These are phyloP conservation scores for Dromiciops gliroides DNA, from an alignment of 2,113 vertebrate genomes.

Conservation along the genomic window DNA sequence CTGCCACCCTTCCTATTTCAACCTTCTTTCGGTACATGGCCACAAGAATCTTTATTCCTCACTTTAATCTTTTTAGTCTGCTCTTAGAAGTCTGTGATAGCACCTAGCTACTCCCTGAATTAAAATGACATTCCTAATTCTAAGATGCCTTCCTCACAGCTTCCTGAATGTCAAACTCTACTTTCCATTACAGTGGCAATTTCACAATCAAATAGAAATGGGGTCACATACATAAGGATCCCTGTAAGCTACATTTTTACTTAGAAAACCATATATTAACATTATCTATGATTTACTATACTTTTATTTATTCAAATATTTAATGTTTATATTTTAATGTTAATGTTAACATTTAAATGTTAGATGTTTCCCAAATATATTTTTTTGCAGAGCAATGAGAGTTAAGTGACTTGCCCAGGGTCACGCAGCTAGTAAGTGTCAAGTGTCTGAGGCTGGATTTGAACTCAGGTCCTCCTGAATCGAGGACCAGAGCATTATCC, in stretches of 20 bases:
- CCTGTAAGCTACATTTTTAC: background rate
- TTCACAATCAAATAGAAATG: background rate
- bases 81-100: constrained; percentile 60
- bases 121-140: background rate
- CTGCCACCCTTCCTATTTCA: constrained; percentile 69
- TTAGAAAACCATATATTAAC: background rate
- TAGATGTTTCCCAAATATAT: too few relatives aligned
- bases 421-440: too few relatives aligned
- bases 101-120: background rate
- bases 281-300: background rate
- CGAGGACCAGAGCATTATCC: too few relatives aligned
- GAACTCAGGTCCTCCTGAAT: too few relatives aligned
- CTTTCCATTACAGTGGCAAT: background rate
- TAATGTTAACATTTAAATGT: too few relatives aligned
- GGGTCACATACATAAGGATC: background rate
- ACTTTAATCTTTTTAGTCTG: constrained; percentile 61
- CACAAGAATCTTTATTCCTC: constrained; percentile 67
- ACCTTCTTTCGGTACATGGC: constrained; percentile 52
- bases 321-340: too few relatives aligned
- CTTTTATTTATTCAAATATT: background rate
- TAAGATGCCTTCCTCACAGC: background rate
- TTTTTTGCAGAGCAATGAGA: too few relatives aligned
- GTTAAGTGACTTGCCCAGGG: too few relatives aligned
- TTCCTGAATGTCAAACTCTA: background rate
- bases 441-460: too few relatives aligned